Conservation (phyloP, 2,113 vertebrate genomes). For the Numenius arquata region DNA sequence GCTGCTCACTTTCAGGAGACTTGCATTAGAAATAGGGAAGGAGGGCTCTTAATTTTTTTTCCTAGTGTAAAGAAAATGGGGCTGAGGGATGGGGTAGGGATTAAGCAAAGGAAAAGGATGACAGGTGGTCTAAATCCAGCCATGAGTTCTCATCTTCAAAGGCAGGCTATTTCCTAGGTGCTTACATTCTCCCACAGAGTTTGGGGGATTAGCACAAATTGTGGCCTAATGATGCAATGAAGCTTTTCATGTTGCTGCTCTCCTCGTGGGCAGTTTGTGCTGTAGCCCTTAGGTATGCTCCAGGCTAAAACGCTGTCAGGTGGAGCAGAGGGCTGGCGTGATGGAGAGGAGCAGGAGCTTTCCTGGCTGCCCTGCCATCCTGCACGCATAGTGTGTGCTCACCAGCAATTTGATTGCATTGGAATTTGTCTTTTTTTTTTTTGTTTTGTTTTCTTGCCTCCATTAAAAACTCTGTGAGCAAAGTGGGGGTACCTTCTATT, state of each 20-base stretch:
- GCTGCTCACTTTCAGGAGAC: neutral
- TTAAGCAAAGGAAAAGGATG: neutral
- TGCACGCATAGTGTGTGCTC: neutral
- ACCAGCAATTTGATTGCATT: neutral
- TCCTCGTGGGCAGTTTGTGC: conserved; percentile 38
- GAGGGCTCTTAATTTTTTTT: neutral
- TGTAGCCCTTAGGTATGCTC: conserved; percentile 21
- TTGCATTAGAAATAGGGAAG: neutral
- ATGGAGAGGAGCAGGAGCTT: neutral
- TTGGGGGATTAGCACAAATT: conserved; percentile 29
- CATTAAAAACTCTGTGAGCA: neutral
- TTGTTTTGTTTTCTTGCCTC: neutral
- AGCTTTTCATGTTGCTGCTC: conserved; percentile 40
- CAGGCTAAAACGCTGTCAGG: conserved; percentile 38
- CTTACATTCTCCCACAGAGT: neutral
- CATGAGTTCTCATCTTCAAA: conserved; percentile 16
- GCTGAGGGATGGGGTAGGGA: neutral
- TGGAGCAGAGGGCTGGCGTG: neutral
- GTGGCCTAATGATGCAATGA: conserved; percentile 53
- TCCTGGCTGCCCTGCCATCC: neutral
- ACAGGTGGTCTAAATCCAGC: conserved; percentile 2
- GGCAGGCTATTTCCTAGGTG: neutral
- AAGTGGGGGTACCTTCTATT: neutral
- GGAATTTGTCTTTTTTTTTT: neutral
- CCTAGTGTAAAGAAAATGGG: neutral